phyloP scores from a whole-genome alignment of 1,140 invertebrate species.

The Sipha flava region DNA sequence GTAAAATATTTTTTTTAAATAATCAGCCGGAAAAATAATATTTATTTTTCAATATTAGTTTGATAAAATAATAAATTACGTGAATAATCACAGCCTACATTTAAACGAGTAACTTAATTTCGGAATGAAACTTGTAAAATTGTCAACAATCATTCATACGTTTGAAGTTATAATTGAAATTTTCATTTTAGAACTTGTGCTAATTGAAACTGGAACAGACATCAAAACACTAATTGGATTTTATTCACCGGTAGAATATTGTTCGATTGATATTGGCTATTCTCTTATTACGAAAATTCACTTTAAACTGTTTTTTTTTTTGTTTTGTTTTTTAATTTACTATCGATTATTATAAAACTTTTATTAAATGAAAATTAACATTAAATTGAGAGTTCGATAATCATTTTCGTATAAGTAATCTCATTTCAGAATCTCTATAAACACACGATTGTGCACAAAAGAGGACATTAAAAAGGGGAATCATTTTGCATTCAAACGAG shows the following conservation, averaged over 20 bases:
- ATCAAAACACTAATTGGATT: not conserved
- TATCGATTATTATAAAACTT: not conserved
- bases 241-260: not conserved
- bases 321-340: not conserved
- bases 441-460: slow-evolving; percentile 16
- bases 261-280: not conserved
- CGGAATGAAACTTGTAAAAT: not conserved
- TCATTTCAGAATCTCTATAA: not conserved
- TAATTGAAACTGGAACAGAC: slow-evolving; percentile 12
- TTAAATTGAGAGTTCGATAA: not conserved
- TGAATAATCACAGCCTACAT: not conserved
- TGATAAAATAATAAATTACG: not conserved
- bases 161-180: slow-evolving; percentile 19
- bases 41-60: not conserved
- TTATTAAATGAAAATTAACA: not conserved
- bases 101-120: not conserved
- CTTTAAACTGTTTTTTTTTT: not conserved
- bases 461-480: slow-evolving; percentile 29
- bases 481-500: slow-evolving; percentile 30
- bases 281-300: not conserved
- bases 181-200: not conserved
- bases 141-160: slow-evolving; percentile 16
- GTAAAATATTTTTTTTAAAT: no score
- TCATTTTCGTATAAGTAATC: not conserved
- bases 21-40: not conserved